These are phyloP conservation scores for Phrynosoma blainvillii DNA, from an alignment of 2,113 vertebrate genomes.

Conservation along the genomic window DNA sequence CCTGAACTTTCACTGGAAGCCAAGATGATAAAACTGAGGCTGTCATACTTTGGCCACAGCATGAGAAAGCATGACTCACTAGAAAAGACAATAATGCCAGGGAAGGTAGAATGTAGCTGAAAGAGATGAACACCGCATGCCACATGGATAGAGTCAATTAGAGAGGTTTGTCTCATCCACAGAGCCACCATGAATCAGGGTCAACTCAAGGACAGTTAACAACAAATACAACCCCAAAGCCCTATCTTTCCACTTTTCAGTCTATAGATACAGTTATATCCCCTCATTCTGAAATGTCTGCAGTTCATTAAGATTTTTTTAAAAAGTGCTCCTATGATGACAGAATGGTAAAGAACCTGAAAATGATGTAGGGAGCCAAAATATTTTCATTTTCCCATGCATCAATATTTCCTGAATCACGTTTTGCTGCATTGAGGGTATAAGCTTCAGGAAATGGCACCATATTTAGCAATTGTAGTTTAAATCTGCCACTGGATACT, in stretches of 20 bases:
- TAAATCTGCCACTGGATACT: background rate
- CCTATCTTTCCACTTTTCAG: background rate
- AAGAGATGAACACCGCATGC: no score
- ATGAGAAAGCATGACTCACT: no score
- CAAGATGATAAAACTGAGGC: no score
- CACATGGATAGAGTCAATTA: no score
- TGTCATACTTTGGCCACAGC: no score
- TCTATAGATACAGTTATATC: background rate
- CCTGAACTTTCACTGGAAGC: no score
- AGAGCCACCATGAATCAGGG: no score
- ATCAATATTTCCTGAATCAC: constrained; percentile 2
- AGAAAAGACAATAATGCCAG: no score
- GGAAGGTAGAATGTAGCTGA: no score
- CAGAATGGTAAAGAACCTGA: background rate
- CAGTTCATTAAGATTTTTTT: background rate
- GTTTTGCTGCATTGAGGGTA: background rate
- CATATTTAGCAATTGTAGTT: background rate
- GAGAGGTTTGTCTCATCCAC: no score
- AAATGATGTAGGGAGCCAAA: background rate
- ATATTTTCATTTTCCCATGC: background rate
- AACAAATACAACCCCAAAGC: background rate
- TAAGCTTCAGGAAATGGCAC: background rate
- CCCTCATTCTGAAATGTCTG: background rate
- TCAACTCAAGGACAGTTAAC: no score
- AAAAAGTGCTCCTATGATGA: background rate